Evolutionary conservation across 2,888 invertebrate species (phyloP), one percentile per base, ranked within the genome.

Genomic region (Argynnis bischoffii): DNA sequence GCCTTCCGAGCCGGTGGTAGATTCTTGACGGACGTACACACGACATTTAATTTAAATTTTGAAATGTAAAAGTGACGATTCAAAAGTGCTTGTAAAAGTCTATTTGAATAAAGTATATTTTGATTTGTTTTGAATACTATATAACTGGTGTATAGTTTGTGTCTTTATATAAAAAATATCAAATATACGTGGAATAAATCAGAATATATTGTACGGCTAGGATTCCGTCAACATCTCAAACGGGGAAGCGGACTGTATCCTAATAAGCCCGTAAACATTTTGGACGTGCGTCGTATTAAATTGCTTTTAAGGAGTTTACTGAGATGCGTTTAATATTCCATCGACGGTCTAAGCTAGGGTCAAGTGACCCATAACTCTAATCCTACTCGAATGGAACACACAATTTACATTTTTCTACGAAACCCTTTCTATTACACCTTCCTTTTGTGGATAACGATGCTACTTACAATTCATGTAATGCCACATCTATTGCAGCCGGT

Each of bases 331-430:
- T 89, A 82, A 84, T 86, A 89, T 89, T 87, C 88, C 79, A 81
- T 79, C 74, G 80, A 78, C 79, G 80, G 77, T 77, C 81, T 78
- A 78, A 79, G 79, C 79, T 70, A 78, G 82, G 87, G 84, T 86
- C 87, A 84, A 84, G 78, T 86, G 83, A 84, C 83, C 87, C 87
- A 87, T 88, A 87, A 88, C 81, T 89, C 79, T 81, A 77, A 83
- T 82, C 82, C 81, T 69, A 70, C 76, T 79, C 80, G 81, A 82
- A 85, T 83, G 83, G 80, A 73, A 79, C 79, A 76, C 75, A 76
- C 77, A 83, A 77, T 87, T 87, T 86, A 88, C 85, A 86, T 84
- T 81, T 83, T 89, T 88, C 90, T 79, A 79, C 78, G 90, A 87
- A 89, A 81, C 78, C 74, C 79, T 80, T 77, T 83, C 81, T 81